Percentiles rank a stretch among this genome's conserved stretches.
These are phyloP conservation scores for Dendronephthya gigantea DNA, from an alignment of 64 coral and sea anemone genomes.

Conservation along the genomic window DNA sequence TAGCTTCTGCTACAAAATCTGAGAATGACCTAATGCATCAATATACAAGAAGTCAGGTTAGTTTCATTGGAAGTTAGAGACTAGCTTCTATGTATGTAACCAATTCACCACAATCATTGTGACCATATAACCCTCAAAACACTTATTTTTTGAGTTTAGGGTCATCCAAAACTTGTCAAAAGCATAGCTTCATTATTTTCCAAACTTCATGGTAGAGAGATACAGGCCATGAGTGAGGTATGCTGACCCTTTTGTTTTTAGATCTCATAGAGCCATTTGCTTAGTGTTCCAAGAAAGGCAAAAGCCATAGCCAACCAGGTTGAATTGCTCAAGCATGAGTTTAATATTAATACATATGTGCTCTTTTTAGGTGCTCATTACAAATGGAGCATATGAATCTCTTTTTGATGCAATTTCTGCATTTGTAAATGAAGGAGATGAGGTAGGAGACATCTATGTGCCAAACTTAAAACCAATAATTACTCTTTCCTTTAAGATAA, in stretches of 20 bases:
- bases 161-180: constrained; percentile 59
- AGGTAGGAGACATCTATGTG: too few species aligned
- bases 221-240: constrained; percentile 82
- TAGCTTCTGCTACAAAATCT: constrained; percentile 30
- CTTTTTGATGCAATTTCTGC: constrained; percentile 64
- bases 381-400: constrained; percentile 86
- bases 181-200: constrained; percentile 65
- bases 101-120: too few species aligned
- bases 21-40: constrained; percentile 30
- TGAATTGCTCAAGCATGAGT: too few species aligned
- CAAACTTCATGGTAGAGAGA: constrained; percentile 41
- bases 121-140: too few species aligned
- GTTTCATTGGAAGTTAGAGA: background rate
- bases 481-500: too few species aligned
- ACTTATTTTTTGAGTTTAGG: constrained; percentile 36
- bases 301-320: too few species aligned
- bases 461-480: too few species aligned
- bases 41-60: constrained; percentile 86
- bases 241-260: background rate
- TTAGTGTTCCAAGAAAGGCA: background rate
- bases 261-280: background rate
- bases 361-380: constrained; percentile 47
- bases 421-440: constrained; percentile 70
- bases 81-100: background rate
- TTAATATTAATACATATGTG: background rate